phyloP scores from a whole-genome alignment of 2,113 vertebrate genomes.

The Uria aalge region DNA sequence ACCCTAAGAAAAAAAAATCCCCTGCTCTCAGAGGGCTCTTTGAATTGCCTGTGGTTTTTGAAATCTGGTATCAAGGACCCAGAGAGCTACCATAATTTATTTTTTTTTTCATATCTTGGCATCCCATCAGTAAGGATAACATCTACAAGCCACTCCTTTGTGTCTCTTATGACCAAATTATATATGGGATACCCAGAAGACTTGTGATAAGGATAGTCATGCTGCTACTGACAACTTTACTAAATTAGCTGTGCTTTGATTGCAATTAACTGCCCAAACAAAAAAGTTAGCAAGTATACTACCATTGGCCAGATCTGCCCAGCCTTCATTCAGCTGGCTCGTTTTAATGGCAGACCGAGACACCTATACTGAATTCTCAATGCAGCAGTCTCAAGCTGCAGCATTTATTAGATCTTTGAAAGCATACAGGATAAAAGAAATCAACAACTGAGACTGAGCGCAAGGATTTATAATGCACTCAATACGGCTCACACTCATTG shows the following conservation, averaged over 20 bases:
- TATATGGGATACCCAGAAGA: neutral
- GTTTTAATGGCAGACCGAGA: neutral
- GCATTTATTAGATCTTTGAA: neutral
- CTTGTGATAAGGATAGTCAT: neutral
- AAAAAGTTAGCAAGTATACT: neutral
- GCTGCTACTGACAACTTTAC: neutral
- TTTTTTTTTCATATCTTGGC: neutral
- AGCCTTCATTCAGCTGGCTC: neutral
- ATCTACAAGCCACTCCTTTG: neutral
- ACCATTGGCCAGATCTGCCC: neutral
- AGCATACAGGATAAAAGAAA: neutral
- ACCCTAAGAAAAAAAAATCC: neutral
- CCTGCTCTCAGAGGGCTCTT: neutral
- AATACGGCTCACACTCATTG: neutral
- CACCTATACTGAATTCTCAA: neutral
- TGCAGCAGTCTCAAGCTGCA: neutral
- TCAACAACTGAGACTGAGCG: neutral
- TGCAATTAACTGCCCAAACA: neutral
- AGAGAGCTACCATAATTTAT: neutral
- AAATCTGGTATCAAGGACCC: neutral
- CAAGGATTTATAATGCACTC: neutral
- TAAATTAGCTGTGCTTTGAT: neutral
- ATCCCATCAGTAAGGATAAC: neutral
- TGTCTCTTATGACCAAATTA: neutral
- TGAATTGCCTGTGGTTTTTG: slow-evolving; percentile 17